phyloP scores from a whole-genome alignment of 2,797 vertebrate genomes.

The Hypotaenidia philippensis region DNA sequence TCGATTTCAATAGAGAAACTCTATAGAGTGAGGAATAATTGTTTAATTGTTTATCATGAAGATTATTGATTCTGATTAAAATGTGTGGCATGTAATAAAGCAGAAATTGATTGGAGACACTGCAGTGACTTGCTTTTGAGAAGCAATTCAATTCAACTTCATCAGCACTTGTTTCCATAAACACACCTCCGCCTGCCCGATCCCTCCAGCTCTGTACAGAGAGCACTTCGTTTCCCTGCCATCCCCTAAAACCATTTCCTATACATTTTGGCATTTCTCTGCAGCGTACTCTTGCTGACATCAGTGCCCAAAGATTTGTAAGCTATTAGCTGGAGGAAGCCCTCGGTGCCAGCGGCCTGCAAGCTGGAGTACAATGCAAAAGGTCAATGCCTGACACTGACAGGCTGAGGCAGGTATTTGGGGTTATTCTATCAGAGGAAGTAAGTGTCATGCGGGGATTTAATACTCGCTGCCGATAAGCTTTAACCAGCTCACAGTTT shows the following conservation, averaged over 20 bases:
- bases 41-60: slow-evolving; percentile 85
- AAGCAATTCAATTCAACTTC: slow-evolving; percentile 79
- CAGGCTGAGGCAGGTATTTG: slow-evolving; percentile 25
- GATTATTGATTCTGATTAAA: slow-evolving; percentile 83
- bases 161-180: slow-evolving; percentile 67
- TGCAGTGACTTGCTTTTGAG: slow-evolving; percentile 45
- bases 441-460: background rate
- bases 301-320: slow-evolving; percentile 15
- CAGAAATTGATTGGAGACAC: slow-evolving; percentile 68
- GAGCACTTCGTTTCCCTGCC: background rate
- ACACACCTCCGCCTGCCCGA: background rate
- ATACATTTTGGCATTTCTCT: slow-evolving; percentile 16
- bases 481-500: slow-evolving; percentile 3
- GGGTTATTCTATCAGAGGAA: slow-evolving; percentile 24
- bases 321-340: slow-evolving; percentile 50
- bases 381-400: slow-evolving; percentile 53
- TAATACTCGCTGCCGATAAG: slow-evolving; percentile 18
- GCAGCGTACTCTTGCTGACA: background rate
- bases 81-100: slow-evolving; percentile 77
- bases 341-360: background rate
- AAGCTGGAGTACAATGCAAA: background rate
- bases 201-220: background rate
- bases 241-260: slow-evolving; percentile 11
- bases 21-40: slow-evolving; percentile 81
- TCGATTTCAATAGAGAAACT: slow-evolving; percentile 76